Base-by-base conservation (phyloP, 53 echinoderm and acorn worm species). In the Antedon mediterranea region DNA sequence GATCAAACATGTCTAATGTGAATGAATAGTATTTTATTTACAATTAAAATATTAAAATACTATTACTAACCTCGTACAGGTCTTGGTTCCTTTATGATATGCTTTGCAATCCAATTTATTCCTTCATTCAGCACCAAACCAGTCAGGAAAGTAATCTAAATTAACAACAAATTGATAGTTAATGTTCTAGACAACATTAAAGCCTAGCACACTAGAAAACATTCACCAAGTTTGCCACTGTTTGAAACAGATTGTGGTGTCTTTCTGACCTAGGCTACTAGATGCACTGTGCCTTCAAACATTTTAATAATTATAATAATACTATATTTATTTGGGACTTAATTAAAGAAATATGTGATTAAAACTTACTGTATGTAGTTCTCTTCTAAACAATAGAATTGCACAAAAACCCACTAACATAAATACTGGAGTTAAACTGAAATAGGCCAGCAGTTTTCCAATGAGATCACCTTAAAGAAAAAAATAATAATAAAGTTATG, bases 351-450 rank as follows among this genome's bases (percentile, higher is more conserved):
- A 26, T 77, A 34, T 34, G 4, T 26, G n/a, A n/a, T n/a, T n/a
- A n/a, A 31, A 43, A 89, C 95, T 91, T 74, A 94, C 95, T 3
- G 95, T 94, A 34, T 94, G 95, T 33, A 94, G 72, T 78, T 94
- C 95, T 78, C 91, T 89, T 75, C 95, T 86, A 84, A 94, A 91
- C 32, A 90, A 80, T 33, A 94, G 83, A 37, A 94, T 76, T 72
- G 95, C 85, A 30, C 79, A 85, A 82, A 94, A 94, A 13, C 91
- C 85, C n/a, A 94, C 86, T 43, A 94, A 74, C 27, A 94, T 91
- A 71, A 85, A 71, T 32, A 94, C 80, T 0, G 95, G 95, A 0
- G 85, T 57, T 15, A 94, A 87, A 74, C 91, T 91, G 81, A 89
- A 85, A 79, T 91, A 91, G 33, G 95, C 95, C 43, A 94, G 81